Base-by-base conservation (phyloP, 2,888 invertebrate species). In the Automeris io region DNA sequence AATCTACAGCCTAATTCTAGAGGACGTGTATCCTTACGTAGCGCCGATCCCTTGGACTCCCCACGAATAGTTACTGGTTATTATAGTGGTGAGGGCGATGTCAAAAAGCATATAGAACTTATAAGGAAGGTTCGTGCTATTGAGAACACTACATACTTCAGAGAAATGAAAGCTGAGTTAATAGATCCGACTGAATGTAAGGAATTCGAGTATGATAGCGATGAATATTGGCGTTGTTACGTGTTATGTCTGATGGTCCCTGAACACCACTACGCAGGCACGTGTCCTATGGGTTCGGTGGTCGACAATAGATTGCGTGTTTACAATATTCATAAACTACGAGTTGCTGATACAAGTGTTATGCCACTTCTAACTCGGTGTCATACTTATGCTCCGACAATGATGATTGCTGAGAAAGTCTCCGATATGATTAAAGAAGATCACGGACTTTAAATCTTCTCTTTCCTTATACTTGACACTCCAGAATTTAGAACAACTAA, bases 21-120 rank as follows among this genome's bases (percentile, higher is more conserved):
- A 2, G 89, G 90, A 29, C 49, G 44, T 13, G 50, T 92, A 1
- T 67, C 71, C 35, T 61, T 92, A 3, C 70, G 70, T 33, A 83
- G 81, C 2, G 54, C 57, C 1, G 66, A 90, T 57, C 89, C 90
- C 0, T 50, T 65, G 52, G 46, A 2, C 16, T 4, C 8, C 3
- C 29, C 29, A n/a, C 8, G 7, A 16, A 16, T 29, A 5, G 16
- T 3, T 8, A 29, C 16, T 29, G 29, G 29, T 16, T 29, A 29
- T 13, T 29, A 29, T n/a, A 29, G 16, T 5, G 29, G 16, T 3
- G 5, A 29, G 16, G 16, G 16, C 5, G 29, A 29, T 16, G 8
- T 29, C 3, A 9, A 29, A n/a, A 4, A 16, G n/a, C 29, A 29
- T 13, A 29, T n/a, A 1, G 8, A 29, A 16, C 5, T 29, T 3